These are phyloP conservation scores for Drosophila setifemur DNA, from an alignment of 1,140 invertebrate species.

Conservation along the genomic window DNA sequence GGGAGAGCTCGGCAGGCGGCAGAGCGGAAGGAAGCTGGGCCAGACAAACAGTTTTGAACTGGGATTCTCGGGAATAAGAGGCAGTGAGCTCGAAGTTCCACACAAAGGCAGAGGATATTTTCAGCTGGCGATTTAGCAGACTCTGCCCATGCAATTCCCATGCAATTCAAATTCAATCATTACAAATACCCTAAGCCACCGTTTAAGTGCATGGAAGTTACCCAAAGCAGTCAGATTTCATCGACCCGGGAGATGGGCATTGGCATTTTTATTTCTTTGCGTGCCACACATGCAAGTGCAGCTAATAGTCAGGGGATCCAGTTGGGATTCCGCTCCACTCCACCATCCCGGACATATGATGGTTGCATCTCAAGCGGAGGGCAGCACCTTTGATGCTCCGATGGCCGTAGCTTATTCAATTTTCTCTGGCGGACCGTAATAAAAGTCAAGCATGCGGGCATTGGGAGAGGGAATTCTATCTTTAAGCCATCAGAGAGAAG, in stretches of 20 bases:
- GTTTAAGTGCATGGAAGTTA: conserved; percentile 27
- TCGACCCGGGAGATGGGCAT: not conserved
- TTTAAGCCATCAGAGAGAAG: not conserved
- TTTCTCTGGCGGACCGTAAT: not conserved
- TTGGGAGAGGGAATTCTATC: not conserved
- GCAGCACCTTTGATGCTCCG: conserved; percentile 10
- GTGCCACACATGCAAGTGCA: conserved; percentile 31
- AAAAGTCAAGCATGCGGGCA: not conserved
- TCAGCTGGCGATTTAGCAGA: not conserved
- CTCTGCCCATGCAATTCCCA: too few relatives aligned
- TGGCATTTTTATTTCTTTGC: conserved; percentile 32
- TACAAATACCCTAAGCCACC: conserved; percentile 61
- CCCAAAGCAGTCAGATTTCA: not conserved
- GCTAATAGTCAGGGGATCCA: conserved; percentile 42
- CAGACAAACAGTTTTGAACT: not conserved
- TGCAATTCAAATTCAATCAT: conserved; percentile 76
- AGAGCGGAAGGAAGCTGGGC: not conserved
- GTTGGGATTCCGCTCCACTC: not conserved
- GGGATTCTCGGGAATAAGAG: conserved; percentile 1
- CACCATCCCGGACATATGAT: too few relatives aligned
- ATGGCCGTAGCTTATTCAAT: conserved; percentile 5
- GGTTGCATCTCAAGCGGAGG: too few relatives aligned
- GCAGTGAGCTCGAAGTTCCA: conserved; percentile 34
- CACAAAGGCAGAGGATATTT: conserved; percentile 48
- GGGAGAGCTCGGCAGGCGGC: not conserved